Base-by-base conservation (phyloP, 2,113 vertebrate species). In the Pleuronectes platessa region DNA sequence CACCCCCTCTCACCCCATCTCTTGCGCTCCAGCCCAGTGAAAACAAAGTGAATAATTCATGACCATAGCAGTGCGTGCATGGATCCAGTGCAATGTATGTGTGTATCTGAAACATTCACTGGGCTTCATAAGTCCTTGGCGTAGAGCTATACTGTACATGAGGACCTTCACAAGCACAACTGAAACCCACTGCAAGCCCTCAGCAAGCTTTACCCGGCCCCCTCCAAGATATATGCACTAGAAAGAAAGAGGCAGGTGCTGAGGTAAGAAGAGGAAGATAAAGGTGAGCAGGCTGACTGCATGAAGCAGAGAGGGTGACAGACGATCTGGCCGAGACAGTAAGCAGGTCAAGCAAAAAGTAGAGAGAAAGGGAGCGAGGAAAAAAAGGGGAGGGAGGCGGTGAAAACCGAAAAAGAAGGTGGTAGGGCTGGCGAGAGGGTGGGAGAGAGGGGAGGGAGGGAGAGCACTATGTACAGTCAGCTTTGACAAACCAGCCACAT, bases 1-100 rank as follows among this genome's bases (percentile, higher is more conserved):
- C 27, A 53, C 77, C 69, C 67, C 74, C 54, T 74, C 75, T 55
- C 81, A 84, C 64, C 61, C 61, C 66, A 71, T 85, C 82, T 71
- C 76, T 66, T 72, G 77, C 51, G 10, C 84, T 87, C 70, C 61
- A 82, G 81, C 78, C 88, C 78, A 76, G 78, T 79, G 82, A 91
- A 93, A 92, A 91, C 91, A 92, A 90, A 91, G 90, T 92, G 91
- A 92, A 93, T 93, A 89, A 93, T 92, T 93, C 88, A 93, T 90
- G 83, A 78, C 78, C 20, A 58, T 71, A 85, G 79, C 65, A 74
- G 78, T 12, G 61, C 74, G 86, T 75, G 81, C 82, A 84, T 65
- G 80, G 76, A 85, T 87, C 79, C 76, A 71, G 74, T 27, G 66
- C 59, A 79, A 90, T 67, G 64, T 79, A 85, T 81, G 84, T 35